These are phyloP conservation scores for Phanerotoma sp. DNA, from an alignment of 2,888 invertebrate species.

Conservation along the genomic window DNA sequence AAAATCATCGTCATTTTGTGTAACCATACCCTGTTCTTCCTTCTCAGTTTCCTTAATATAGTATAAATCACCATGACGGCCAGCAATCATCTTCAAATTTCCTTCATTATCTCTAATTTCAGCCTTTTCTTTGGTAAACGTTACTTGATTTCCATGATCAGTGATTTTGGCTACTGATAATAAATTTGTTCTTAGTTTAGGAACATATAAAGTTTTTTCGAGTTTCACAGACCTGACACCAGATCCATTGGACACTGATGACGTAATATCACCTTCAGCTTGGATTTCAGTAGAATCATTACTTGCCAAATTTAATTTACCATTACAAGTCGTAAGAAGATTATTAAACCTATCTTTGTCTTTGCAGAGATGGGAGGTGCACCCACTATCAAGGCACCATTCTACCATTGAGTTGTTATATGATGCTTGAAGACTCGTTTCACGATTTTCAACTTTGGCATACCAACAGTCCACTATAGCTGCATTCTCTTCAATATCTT, in stretches of 20 bases:
- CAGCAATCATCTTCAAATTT: slow-evolving; percentile 7
- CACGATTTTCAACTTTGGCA: neutral
- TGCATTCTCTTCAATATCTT: neutral
- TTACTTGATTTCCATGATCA: slow-evolving; percentile 9
- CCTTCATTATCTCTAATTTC: slow-evolving; percentile 8
- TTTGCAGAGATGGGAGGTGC: slow-evolving; percentile 23
- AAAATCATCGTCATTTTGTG: neutral
- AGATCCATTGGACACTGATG: neutral
- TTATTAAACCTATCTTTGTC: slow-evolving; percentile 16
- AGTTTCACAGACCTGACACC: slow-evolving; percentile 3
- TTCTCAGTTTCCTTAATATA: neutral
- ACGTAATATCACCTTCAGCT: slow-evolving; percentile 2
- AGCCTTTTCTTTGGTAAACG: slow-evolving; percentile 10
- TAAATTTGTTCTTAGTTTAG: slow-evolving; percentile 20
- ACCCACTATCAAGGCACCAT: slow-evolving; percentile 23
- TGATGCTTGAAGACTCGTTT: neutral
- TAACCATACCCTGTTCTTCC: neutral
- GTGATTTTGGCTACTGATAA: slow-evolving; percentile 21
- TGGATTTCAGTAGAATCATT: slow-evolving; percentile 6
- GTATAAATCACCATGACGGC: slow-evolving; percentile 3
- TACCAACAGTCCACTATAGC: too few relatives aligned
- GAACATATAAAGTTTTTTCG: slow-evolving; percentile 1
- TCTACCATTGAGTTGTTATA: neutral
- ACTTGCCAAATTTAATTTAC: slow-evolving; percentile 38
- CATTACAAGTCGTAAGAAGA: slow-evolving; percentile 33